Evolutionary conservation across 1,140 invertebrate species (phyloP).

Genomic region (Lepidurus apus): DNA sequence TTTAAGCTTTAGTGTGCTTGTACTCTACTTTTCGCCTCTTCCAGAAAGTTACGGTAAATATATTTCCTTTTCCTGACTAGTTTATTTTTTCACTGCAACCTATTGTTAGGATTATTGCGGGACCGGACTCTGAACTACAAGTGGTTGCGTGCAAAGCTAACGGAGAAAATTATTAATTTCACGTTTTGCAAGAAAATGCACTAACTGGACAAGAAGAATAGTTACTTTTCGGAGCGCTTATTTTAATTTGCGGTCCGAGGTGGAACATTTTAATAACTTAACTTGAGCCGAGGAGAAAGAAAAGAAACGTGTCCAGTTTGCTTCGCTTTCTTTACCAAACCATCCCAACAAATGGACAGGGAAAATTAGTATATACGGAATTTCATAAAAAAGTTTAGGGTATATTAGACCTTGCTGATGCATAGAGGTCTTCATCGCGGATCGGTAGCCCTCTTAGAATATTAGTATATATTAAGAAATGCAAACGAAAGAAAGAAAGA

Average conservation of each 20-base stretch:
- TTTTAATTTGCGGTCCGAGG: slow-evolving; percentile 6
- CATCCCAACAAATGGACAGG: no score
- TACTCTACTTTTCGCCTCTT: neutral
- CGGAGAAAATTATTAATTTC: slow-evolving; percentile 8
- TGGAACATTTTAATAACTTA: slow-evolving; percentile 5
- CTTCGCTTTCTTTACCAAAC: no score
- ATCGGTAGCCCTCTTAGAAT: no score
- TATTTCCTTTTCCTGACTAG: neutral
- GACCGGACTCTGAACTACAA: neutral
- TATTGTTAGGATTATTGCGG: neutral
- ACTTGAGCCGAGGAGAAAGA: neutral
- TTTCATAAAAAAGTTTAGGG: no score
- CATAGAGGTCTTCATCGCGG: no score
- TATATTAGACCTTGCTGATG: no score
- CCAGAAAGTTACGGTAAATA: neutral
- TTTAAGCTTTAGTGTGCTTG: neutral
- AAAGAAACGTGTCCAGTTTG: no score
- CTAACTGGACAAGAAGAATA: neutral
- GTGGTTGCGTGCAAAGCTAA: slow-evolving; percentile 1
- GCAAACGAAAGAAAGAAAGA: neutral
- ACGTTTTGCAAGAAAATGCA: slow-evolving; percentile 16
- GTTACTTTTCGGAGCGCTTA: neutral
- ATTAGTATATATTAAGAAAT: neutral
- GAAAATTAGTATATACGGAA: no score
- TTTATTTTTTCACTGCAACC: slow-evolving; percentile 12